These are phyloP conservation scores for Lithobius niger DNA, from an alignment of 1,140 invertebrate species.

Conservation along the genomic window DNA sequence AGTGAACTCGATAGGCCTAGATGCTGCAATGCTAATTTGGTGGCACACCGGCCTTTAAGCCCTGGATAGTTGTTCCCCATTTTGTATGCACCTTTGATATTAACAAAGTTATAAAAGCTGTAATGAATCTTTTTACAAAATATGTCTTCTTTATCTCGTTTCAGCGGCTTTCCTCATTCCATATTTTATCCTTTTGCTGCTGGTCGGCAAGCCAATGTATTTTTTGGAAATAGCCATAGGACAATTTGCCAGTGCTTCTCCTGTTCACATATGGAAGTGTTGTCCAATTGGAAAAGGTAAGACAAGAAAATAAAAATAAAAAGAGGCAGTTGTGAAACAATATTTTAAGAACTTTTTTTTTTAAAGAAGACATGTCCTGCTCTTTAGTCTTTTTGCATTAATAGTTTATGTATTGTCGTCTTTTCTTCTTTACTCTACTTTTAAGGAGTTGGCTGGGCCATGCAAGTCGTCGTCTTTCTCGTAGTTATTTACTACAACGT, in stretches of 20 bases:
- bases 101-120: background rate
- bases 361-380: constrained; percentile 6
- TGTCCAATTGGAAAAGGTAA: constrained; percentile 33
- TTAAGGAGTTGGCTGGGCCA: constrained; percentile 62
- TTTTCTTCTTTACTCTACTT: constrained; percentile 20
- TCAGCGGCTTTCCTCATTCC: constrained; percentile 32
- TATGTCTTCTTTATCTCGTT: background rate
- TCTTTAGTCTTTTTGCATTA: constrained; percentile 8
- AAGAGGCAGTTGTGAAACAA: too few relatives aligned
- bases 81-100: background rate
- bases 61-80: background rate
- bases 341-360: too few relatives aligned
- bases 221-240: constrained; percentile 31
- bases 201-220: constrained; percentile 32
- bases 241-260: constrained; percentile 27
- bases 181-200: constrained; percentile 28
- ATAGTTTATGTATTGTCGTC: too few relatives aligned
- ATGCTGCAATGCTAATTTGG: too few relatives aligned
- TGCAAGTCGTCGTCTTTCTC: constrained; percentile 49
- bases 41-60: too few relatives aligned
- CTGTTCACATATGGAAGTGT: constrained; percentile 34
- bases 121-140: background rate
- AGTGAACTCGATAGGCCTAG: too few relatives aligned
- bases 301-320: too few relatives aligned
- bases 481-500: constrained; percentile 66